Evolutionary conservation across 2,113 vertebrate genomes (phyloP), one percentile per base, ranked within the genome.

Genomic region (Coreoperca whiteheadi): DNA sequence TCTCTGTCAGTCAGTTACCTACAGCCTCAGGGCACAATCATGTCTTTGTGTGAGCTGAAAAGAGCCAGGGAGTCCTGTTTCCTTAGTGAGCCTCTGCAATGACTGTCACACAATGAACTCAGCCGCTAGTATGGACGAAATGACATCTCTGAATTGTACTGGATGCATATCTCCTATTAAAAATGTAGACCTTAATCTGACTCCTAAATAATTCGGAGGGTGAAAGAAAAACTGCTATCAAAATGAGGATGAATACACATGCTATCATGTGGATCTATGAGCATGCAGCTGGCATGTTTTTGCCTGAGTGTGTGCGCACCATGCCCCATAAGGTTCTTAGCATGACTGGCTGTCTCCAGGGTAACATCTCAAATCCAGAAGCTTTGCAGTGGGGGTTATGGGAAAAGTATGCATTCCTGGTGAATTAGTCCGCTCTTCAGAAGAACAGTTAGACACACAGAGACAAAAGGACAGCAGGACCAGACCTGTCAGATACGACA

Each of bases 11-110:
- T 79, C 73, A 68, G 84, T 90, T 82, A 79, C 59, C 67, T 63
- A 21, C 41, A 85, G 88, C 91, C 70, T 78, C 25, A 1, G 74
- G 87, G 67, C 67, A 91, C 82, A 91, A 77, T 88, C 79, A n/a
- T 56, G 70, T 59, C 64, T 84, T 85, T 93, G 84, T 91, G 85
- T 60, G 83, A 60, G 66, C 75, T 65, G 86, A 86, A 53, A 63
- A 16, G 63, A 83, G 51, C 28, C 65, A 68, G 54, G 64, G 87
- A 87, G 65, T 91, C 77, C 51, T 23, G 79, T 91, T 94, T 86
- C 88, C 67, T 67, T 20, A 43, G 67, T 60, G 68, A 85, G 59
- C 68, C 69, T 69, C 61, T 79, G 61, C 66, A 90, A 77, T 82
- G 85, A 68, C 64, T 48, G 41, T 65, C 72, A 69, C 56, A 91